Evolutionary conservation across 1,140 invertebrate genomes (phyloP).

Genomic region (Delia radicum): DNA sequence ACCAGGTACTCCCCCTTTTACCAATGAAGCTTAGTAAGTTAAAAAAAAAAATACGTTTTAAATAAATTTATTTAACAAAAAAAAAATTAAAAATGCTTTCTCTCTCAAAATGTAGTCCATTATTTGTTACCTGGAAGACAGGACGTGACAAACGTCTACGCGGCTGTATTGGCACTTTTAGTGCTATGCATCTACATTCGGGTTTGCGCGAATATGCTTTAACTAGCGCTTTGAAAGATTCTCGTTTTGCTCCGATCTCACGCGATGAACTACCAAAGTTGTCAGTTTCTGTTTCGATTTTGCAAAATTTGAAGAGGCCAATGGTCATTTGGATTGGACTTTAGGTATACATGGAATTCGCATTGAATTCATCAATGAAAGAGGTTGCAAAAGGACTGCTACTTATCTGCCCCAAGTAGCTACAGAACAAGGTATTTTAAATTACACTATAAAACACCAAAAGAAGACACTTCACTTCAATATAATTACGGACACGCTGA

Average conservation of each 20-base stretch:
- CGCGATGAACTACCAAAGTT: constrained; percentile 90
- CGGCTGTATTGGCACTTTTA: constrained; percentile 95
- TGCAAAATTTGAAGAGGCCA: constrained; percentile 87
- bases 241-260: constrained; percentile 93
- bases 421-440: constrained; percentile 83
- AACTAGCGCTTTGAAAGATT: constrained; percentile 97
- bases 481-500: not conserved
- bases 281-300: constrained; percentile 93
- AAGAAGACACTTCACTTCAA: not conserved
- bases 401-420: constrained; percentile 98
- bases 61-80: not conserved
- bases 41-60: too few species aligned
- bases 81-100: not conserved
- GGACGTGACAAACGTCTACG: constrained; percentile 87
- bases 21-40: constrained; percentile 95
- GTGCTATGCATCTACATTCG: constrained; percentile 74
- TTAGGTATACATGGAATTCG: constrained; percentile 96
- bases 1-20: constrained; percentile 85
- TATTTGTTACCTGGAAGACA: constrained; percentile 99
- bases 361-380: constrained; percentile 96
- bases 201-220: constrained; percentile 95
- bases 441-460: not conserved
- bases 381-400: constrained; percentile 91
- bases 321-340: constrained; percentile 96
- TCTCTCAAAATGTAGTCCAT: constrained; percentile 67